phyloP scores from a whole-genome alignment of 1,140 invertebrate species.

The Heterodera schachtii region DNA sequence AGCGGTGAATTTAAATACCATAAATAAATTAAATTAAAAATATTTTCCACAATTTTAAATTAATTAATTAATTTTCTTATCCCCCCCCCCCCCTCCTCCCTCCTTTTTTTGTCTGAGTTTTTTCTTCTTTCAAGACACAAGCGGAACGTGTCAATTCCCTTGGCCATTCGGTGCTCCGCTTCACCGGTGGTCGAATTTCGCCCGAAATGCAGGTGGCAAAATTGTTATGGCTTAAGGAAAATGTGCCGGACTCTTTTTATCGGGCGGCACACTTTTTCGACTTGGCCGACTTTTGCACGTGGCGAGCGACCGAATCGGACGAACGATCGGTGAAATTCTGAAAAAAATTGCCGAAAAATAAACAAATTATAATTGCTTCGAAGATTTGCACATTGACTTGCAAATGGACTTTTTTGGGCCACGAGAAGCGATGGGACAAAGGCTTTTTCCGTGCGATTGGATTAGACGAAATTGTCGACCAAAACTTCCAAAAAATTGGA shows the following conservation, averaged over 20 bases:
- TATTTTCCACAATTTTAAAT: no score
- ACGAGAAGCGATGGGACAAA: neutral
- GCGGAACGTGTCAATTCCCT: neutral
- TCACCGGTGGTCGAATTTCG: neutral
- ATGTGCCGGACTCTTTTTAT: neutral
- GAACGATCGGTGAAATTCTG: neutral
- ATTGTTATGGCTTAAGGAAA: conserved; percentile 1
- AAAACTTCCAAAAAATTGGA: conserved; percentile 1
- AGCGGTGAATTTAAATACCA: neutral
- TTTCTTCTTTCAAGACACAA: neutral
- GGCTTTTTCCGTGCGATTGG: neutral
- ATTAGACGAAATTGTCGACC: neutral
- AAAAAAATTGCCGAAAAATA: neutral
- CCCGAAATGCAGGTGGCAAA: conserved; percentile 3
- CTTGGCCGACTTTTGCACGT: conserved; percentile 9
- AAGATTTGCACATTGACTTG: neutral
- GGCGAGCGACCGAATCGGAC: neutral
- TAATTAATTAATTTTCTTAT: no score
- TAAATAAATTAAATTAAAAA: no score
- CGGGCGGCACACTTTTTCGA: neutral
- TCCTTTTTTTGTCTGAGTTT: neutral
- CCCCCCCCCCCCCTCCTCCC: no score
- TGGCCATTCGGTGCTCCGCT: neutral
- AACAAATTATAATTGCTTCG: conserved; percentile 2
- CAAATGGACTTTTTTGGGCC: neutral